Percentiles rank a stretch among this genome's conserved stretches.
These are phyloP conservation scores for Pardalotus punctatus DNA, from an alignment of 2,113 vertebrate genomes.

Conservation along the genomic window DNA sequence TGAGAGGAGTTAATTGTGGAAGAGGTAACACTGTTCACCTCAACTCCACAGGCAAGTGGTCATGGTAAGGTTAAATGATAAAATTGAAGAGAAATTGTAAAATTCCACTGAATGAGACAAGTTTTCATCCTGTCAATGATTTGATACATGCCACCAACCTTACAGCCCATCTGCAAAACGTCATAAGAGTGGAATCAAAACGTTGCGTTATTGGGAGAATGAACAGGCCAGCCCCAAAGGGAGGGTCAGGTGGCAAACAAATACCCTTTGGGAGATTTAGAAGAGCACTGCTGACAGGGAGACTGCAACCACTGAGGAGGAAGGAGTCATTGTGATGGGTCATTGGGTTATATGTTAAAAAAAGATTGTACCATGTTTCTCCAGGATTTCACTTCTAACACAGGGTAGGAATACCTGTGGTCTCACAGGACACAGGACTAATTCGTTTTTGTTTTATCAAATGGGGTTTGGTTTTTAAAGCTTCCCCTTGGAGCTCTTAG, in stretches of 20 bases:
- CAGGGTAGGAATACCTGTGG: not conserved
- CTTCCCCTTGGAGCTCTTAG: not conserved
- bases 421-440: not conserved
- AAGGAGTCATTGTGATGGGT: not conserved
- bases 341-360: not conserved
- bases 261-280: not conserved
- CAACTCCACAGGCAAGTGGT: fast-evolving
- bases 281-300: not conserved
- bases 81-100: not conserved
- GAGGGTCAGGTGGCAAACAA: not conserved
- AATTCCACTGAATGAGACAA: not conserved
- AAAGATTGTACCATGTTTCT: not conserved
- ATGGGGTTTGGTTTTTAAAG: not conserved
- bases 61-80: not conserved
- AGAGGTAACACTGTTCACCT: not conserved
- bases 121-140: not conserved
- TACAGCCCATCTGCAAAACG: not conserved
- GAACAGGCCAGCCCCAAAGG: not conserved
- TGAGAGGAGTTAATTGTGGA: not conserved
- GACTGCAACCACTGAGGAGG: not conserved
- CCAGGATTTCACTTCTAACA: not conserved
- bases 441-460: not conserved
- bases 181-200: not conserved
- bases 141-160: not conserved
- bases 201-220: not conserved